A percentile compares a stretch with the other conserved stretches of the same genome.
Conservation (phyloP, 1,140 invertebrate genomes). For the Tenebrio molitor region DNA sequence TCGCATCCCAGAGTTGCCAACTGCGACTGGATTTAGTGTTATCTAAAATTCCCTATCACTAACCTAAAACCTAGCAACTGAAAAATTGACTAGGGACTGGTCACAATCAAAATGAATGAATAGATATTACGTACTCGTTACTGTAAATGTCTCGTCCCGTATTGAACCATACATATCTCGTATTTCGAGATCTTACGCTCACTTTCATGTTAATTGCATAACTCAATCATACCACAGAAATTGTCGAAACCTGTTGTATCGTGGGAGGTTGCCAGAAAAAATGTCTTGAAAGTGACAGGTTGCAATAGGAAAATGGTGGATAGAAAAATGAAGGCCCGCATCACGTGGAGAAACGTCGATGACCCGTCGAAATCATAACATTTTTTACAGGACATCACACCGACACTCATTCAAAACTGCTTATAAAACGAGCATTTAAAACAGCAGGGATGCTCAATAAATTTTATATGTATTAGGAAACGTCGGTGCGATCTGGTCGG, state of each 20-base stretch:
- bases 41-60: too few species aligned
- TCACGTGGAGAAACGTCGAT: slow-evolving; percentile 13
- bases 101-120: too few species aligned
- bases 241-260: slow-evolving; percentile 9
- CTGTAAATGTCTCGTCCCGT: too few species aligned
- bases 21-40: too few species aligned
- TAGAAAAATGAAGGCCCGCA: neutral
- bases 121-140: too few species aligned
- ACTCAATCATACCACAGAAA: slow-evolving; percentile 19
- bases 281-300: slow-evolving; percentile 17
- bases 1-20: too few species aligned
- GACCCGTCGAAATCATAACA: slow-evolving; percentile 32
- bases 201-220: slow-evolving; percentile 38
- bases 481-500: neutral
- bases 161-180: too few species aligned
- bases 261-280: slow-evolving; percentile 15
- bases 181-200: slow-evolving; percentile 27
- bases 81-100: too few species aligned
- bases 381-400: slow-evolving; percentile 37
- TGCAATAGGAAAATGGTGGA: neutral
- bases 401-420: slow-evolving; percentile 27
- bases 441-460: slow-evolving; percentile 32
- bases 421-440: slow-evolving; percentile 37
- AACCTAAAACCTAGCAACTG: too few species aligned
- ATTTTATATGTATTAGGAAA: slow-evolving; percentile 41